Base-by-base conservation (phyloP, 1,140 invertebrate genomes). In the Euura lappo region DNA sequence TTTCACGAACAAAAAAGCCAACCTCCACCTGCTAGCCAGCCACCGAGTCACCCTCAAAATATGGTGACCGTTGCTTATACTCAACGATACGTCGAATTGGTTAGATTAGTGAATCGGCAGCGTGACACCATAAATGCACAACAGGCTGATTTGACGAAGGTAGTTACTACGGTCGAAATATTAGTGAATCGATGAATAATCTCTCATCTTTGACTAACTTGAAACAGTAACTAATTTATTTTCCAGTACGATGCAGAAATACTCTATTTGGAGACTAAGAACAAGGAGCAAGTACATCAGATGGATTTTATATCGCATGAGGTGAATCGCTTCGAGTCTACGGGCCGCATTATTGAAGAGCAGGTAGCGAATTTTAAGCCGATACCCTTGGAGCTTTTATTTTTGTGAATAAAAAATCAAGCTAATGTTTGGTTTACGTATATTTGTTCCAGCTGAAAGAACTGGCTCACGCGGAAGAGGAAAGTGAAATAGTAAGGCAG, bases 51-150 rank as follows among this genome's bases (percentile, higher is more conserved):
- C 78, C 76, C 83, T 71, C 82, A 84, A 78, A 87, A 85, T 79
- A 87, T 87, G 79, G 81, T 86, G 68, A 85, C 86, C 67, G 86
- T 86, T 71, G 90, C 91, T 74, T 89, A 90, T 69, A 88, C 87
- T 75, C 87, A 88, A 81, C 85, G 87, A 77, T 88, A 88, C 72
- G 85, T 87, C 78, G 95, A 97, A 86, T 89, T 98, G 71, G 90
- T 97, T 45, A 92, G 94, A 76, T 88, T 97, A 77, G 94, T 98
- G 47, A 96, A 96, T 87, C 94, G 93, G 85, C 97, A 98, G 87
- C 89, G 95, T 71, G 96, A 97, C 81, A 96, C 96, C 84, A 89
- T 98, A 69, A 93, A 93, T 71, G 91, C 92, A 75, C 96, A 97
- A 82, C 95, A 97, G 88, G 92, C 94, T 78, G 95, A 97, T 90